phyloP scores from a whole-genome alignment of 2,888 invertebrate species.

The Leptinotarsa peninsularis region DNA sequence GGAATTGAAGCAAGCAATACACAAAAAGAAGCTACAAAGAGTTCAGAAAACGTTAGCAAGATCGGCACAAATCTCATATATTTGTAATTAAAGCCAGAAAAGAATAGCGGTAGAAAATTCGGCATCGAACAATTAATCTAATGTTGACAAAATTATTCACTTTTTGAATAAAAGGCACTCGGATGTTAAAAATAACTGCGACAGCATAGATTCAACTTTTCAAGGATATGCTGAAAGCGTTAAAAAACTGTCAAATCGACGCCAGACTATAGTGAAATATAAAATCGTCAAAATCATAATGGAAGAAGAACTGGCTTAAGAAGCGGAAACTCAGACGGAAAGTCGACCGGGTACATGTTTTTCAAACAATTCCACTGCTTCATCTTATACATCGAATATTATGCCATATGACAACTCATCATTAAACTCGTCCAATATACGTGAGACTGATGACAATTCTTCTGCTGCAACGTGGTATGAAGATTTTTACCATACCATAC shows the following conservation, averaged over 20 bases:
- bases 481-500: background rate
- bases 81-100: constrained; percentile 9
- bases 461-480: constrained; percentile 9
- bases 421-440: constrained; percentile 6
- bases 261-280: constrained; percentile 35
- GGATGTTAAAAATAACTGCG: constrained; percentile 23
- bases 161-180: constrained; percentile 20
- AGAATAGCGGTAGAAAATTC: constrained; percentile 7
- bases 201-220: constrained; percentile 26
- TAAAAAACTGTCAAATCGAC: constrained; percentile 34
- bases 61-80: background rate
- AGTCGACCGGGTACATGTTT: constrained; percentile 19
- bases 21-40: background rate
- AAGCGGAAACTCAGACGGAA: constrained; percentile 30
- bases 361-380: background rate
- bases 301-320: constrained; percentile 26
- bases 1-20: background rate
- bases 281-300: constrained; percentile 37
- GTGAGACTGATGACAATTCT: constrained; percentile 9
- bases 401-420: constrained; percentile 3
- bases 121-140: constrained; percentile 11
- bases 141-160: background rate
- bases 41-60: constrained; percentile 2
- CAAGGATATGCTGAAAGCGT: constrained; percentile 28
- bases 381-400: background rate